These are phyloP conservation scores for Nematostella vectensis DNA, from an alignment of 92 coral and sea anemone species.

Conservation along the genomic window DNA sequence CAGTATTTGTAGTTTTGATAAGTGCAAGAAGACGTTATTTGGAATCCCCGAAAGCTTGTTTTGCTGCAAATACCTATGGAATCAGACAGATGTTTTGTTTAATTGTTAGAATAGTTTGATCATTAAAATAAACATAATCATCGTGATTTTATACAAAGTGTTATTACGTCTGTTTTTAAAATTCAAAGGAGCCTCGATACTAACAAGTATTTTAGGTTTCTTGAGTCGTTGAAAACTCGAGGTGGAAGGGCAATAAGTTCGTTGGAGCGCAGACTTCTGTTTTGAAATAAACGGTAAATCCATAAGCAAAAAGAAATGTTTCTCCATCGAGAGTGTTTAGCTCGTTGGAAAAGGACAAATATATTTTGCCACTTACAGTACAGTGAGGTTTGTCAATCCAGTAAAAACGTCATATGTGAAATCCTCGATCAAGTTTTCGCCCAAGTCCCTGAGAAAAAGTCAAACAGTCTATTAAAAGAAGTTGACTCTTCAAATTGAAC, in stretches of 20 bases:
- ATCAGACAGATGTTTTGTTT: background rate
- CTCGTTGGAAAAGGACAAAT: background rate
- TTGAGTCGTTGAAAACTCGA: conserved; percentile 7
- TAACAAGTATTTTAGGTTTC: conserved; percentile 19
- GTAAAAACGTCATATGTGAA: background rate
- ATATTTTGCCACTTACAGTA: conserved; percentile 5
- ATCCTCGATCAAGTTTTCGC: background rate
- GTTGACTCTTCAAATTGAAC: too few species aligned
- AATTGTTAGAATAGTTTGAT: background rate
- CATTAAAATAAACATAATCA: too few species aligned
- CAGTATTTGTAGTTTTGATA: conserved; percentile 10
- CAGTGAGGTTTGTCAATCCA: conserved; percentile 1
- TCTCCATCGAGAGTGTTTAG: background rate
- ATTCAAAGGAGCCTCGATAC: too few species aligned
- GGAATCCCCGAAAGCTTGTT: conserved; percentile 12
- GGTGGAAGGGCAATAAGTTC: background rate
- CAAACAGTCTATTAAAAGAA: too few species aligned
- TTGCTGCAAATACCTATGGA: conserved; percentile 21
- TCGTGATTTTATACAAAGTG: too few species aligned
- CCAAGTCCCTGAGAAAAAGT: conserved; percentile 3
- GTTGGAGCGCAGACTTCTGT: conserved; percentile 33
- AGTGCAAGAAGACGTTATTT: conserved; percentile 8
- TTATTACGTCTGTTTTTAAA: background rate
- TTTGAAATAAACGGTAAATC: background rate
- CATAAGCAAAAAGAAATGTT: background rate